Conservation (phyloP, 2,113 vertebrate species). For the Morone chrysops region DNA sequence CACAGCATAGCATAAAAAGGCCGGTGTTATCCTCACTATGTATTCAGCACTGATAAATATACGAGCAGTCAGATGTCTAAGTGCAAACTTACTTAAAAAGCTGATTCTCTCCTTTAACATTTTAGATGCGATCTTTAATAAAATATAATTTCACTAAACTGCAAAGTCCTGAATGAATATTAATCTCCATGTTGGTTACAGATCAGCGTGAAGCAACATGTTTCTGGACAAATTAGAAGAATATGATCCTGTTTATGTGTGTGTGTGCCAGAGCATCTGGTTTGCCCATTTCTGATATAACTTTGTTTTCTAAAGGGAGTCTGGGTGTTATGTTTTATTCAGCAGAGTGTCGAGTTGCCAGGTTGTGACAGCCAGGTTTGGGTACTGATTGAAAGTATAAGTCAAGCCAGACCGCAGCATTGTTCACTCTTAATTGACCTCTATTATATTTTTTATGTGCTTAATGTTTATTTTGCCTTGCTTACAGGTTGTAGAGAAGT, state of each 20-base stretch:
- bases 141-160: conserved; percentile 62
- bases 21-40: neutral
- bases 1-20: neutral
- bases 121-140: conserved; percentile 64
- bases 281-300: conserved; percentile 39
- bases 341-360: conserved; percentile 61
- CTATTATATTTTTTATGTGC: neutral
- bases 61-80: conserved; percentile 13
- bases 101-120: conserved; percentile 52
- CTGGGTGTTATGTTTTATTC: conserved; percentile 75
- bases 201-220: conserved; percentile 12
- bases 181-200: conserved; percentile 47
- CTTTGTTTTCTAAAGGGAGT: conserved; percentile 48
- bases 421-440: conserved; percentile 15
- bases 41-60: conserved; percentile 27
- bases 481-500: neutral
- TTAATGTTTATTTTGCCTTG: neutral
- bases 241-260: conserved; percentile 14
- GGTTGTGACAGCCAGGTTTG: conserved; percentile 36
- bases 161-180: conserved; percentile 53
- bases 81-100: conserved; percentile 48
- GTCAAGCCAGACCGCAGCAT: conserved; percentile 33
- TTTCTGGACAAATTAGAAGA: conserved; percentile 8
- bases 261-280: conserved; percentile 14
- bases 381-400: conserved; percentile 47